A percentile compares a stretch with the other conserved stretches of the same genome.
phyloP scores from a whole-genome alignment of 2,113 vertebrate species.

The Mustela lutreola region DNA sequence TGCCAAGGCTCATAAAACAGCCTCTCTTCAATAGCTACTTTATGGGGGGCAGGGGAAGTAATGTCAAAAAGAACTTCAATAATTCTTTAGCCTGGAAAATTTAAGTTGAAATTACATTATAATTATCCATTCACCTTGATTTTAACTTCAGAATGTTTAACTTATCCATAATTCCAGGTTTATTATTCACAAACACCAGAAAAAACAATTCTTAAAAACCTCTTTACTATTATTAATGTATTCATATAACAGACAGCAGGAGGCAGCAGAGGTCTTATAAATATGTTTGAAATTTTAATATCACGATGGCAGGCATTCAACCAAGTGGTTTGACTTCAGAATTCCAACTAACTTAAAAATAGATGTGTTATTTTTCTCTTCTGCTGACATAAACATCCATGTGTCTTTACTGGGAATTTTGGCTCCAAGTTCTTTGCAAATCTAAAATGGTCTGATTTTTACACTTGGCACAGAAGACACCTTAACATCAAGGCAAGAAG shows the following conservation, averaged over 20 bases:
- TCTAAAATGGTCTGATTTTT: constrained; percentile 81
- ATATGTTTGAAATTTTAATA: background rate
- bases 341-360: constrained; percentile 94
- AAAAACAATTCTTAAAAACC: background rate
- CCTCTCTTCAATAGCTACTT: background rate
- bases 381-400: constrained; percentile 91
- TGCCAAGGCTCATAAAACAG: background rate
- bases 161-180: background rate
- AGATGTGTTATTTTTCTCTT: constrained; percentile 92
- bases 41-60: background rate
- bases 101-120: constrained; percentile 9
- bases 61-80: background rate
- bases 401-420: constrained; percentile 85
- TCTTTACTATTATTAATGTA: background rate
- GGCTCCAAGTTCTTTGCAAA: constrained; percentile 83
- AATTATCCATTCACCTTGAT: background rate
- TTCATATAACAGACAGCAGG: constrained; percentile 61
- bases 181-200: background rate
- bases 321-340: constrained; percentile 81
- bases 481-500: background rate
- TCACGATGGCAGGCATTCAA: constrained; percentile 50
- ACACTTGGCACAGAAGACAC: constrained; percentile 4
- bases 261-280: constrained; percentile 83
- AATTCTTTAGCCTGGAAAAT: background rate
- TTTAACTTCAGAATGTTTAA: constrained; percentile 15